These are phyloP conservation scores for Scalopus aquaticus DNA, from an alignment of 2,113 vertebrate species.

Conservation along the genomic window DNA sequence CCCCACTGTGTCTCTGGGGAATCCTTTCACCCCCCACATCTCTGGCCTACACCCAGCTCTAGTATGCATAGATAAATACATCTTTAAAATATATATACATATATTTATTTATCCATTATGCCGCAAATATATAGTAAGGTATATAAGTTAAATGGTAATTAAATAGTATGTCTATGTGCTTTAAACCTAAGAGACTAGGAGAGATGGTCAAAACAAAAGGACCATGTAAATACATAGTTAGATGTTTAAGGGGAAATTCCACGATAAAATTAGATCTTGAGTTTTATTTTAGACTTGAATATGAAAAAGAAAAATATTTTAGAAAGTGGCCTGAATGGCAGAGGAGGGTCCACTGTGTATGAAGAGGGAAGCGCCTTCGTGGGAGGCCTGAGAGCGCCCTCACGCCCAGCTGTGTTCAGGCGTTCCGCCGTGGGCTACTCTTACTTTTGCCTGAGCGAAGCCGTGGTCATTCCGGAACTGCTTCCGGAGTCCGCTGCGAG, in stretches of 20 bases:
- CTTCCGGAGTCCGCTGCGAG: background rate
- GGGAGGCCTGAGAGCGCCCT: background rate
- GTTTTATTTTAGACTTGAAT: background rate
- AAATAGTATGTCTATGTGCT: background rate
- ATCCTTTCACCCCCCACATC: too few relatives aligned
- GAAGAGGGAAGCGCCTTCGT: background rate
- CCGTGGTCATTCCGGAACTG: background rate
- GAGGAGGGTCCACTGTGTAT: too few relatives aligned
- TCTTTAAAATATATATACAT: too few relatives aligned
- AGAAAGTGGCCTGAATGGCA: background rate
- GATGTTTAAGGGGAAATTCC: background rate
- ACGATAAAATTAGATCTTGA: background rate
- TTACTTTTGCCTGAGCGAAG: background rate
- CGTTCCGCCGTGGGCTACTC: background rate
- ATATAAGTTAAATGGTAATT: background rate
- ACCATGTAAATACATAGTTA: background rate
- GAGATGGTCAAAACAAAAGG: background rate
- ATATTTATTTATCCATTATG: background rate
- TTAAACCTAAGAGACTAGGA: background rate
- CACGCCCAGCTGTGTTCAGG: background rate
- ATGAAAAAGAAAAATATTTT: slow-evolving; percentile 31
- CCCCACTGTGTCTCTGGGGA: too few relatives aligned
- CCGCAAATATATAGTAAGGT: background rate
- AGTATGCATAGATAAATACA: too few relatives aligned
- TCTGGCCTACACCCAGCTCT: too few relatives aligned